phyloP scores from a whole-genome alignment of 1,140 invertebrate species.

The Dufourea novaeangliae region DNA sequence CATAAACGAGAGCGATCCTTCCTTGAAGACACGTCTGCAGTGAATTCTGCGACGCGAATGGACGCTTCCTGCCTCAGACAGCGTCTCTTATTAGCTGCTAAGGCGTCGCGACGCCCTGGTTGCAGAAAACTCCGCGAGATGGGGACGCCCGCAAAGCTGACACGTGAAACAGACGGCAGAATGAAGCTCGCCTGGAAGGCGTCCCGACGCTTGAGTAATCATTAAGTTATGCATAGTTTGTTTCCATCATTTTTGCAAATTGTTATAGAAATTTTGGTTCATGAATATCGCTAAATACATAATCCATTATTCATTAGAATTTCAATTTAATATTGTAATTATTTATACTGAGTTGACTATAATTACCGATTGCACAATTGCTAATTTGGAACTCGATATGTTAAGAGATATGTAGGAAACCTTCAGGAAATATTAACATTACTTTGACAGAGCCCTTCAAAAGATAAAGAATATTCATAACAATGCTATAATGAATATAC shows the following conservation, averaged over 20 bases:
- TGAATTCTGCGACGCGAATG: constrained; percentile 64
- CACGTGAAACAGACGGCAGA: constrained; percentile 31
- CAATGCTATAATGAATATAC: not conserved
- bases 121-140: constrained; percentile 80
- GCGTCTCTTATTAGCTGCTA: constrained; percentile 76
- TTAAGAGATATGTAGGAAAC: too few species aligned
- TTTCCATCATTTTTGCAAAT: not conserved
- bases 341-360: too few species aligned
- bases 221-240: not conserved
- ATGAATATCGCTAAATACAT: too few species aligned
- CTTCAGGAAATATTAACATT: too few species aligned
- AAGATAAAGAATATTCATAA: not conserved
- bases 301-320: too few species aligned
- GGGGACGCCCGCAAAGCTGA: constrained; percentile 71
- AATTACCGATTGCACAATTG: too few species aligned
- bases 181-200: constrained; percentile 6
- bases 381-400: too few species aligned
- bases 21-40: not conserved
- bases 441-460: not conserved
- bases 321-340: too few species aligned
- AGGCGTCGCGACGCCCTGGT: constrained; percentile 78
- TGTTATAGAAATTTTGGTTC: not conserved
- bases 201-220: constrained; percentile 38
- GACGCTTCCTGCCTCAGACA: constrained; percentile 31
- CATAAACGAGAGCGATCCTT: too few species aligned